Evolutionary conservation across 1,140 invertebrate genomes (phyloP), one percentile per base, ranked within the genome.

Genomic region (Aphis craccivora): DNA sequence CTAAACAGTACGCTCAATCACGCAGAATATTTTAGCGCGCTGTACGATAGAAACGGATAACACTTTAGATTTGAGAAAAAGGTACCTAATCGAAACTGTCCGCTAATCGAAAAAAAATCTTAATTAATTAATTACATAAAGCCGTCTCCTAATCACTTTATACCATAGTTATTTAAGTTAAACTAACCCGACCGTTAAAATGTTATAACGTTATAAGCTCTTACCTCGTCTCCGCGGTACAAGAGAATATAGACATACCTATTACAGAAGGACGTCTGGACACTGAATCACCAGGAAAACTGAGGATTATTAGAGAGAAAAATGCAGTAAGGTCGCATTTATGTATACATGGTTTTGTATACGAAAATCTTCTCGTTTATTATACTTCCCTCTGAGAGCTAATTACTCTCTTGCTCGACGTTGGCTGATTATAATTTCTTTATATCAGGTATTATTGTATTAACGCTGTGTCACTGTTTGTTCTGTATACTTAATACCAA

Each of bases 341-440:
- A 67, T 67, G 60, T 60, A 30, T 67, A 67, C 11, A 67, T 14
- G 60, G 60, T n/a, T 67, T 67, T 67, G 60, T 51, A 51, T 11
- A 76, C 60, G 30, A 76, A n/a, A n/a, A n/a, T 76, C n/a, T n/a
- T 76, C 60, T 76, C 60, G 60, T n/a, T 76, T n/a, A 76, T 76
- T 76, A 30, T 60, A 60, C 20, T n/a, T 76, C 60, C 6, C 60
- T 76, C 60, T 18, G 14, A 76, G n/a, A n/a, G 14, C 60, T 76
- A 76, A 76, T 76, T 76, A 76, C n/a, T 76, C 60, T 76, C 60
- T 76, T n/a, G n/a, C 30, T 76, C 60, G n/a, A 76, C 14, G 14
- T n/a, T 35, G 11, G 30, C 60, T 76, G 60, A 76, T 76, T n/a
- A 35, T n/a, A 18, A 76, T n/a, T 76, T 76, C 60, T 76, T 76